phyloP scores from a whole-genome alignment of 2,888 invertebrate genomes.

The Thera britannica region DNA sequence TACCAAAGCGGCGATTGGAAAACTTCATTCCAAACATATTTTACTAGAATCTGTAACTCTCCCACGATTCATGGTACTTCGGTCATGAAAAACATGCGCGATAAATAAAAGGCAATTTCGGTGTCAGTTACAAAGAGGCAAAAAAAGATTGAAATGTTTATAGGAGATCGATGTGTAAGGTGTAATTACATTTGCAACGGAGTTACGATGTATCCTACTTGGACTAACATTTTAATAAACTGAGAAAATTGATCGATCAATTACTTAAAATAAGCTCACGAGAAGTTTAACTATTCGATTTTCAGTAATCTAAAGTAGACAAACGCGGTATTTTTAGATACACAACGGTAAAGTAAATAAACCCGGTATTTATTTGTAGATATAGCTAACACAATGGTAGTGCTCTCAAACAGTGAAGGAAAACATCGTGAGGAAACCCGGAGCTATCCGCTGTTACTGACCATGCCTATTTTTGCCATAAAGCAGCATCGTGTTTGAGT shows the following conservation, averaged over 20 bases:
- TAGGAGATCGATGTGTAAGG: slow-evolving; percentile 12
- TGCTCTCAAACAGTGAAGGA: too few species aligned
- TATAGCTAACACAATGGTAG: too few species aligned
- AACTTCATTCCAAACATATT: slow-evolving; percentile 53
- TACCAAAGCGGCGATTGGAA: slow-evolving; percentile 44
- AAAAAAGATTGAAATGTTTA: slow-evolving; percentile 26
- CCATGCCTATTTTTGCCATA: too few species aligned
- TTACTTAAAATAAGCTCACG: too few species aligned
- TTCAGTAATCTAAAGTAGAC: too few species aligned
- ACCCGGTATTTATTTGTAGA: too few species aligned
- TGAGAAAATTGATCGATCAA: neutral
- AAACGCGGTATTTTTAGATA: too few species aligned
- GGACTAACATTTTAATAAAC: neutral
- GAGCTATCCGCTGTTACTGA: too few species aligned
- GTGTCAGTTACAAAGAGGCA: slow-evolving; percentile 33
- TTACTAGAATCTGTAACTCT: slow-evolving; percentile 46
- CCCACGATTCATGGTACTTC: slow-evolving; percentile 47
- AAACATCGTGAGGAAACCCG: too few species aligned
- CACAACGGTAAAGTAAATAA: too few species aligned
- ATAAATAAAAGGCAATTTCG: slow-evolving; percentile 29
- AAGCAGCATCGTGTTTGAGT: too few species aligned
- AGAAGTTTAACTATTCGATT: too few species aligned
- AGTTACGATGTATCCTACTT: neutral
- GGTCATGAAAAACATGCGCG: slow-evolving; percentile 34
- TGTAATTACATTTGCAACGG: neutral